Evolutionary conservation across 2,888 invertebrate species (phyloP), one percentile per base, ranked within the genome.

Genomic region (Temnothorax unifasciatus): DNA sequence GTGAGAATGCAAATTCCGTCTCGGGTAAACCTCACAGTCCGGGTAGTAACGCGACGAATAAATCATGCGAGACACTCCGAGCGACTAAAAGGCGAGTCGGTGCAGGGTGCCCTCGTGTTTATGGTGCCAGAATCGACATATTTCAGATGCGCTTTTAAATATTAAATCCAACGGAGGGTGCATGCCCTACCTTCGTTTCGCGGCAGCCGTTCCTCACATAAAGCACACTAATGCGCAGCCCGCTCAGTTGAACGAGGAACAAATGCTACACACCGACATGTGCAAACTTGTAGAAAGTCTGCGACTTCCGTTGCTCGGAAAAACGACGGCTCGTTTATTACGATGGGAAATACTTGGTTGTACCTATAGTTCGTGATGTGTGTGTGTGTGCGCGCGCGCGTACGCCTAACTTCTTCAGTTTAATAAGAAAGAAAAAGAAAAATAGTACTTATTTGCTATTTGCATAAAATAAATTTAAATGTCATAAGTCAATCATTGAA

Each of bases 121-220:
- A 94, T 94, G 66, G 93, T 91, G 91, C 92, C 90, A 91, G 93
- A 94, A 94, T 94, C 94, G 94, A 94, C 94, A 94, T 94, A 94
- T 94, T 94, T 94, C 93, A 94, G 94, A 94, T 93, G 93, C 92
- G 93, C 92, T 92, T 93, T 94, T 93, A 93, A 94, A 94, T 94
- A 94, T 94, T 94, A 92, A 94, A 93, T 89, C 86, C 87, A 84
- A 89, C 91, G 91, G 92, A 89, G 83, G 68, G 85, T 76, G 84
- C 83, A 90, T 86, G 81, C 86, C 75, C 82, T 63, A 59, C 68
- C 68, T 83, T 69, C 71, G 75, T 83, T 69, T 64, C 61, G 63
- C 68, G 82, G 57, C 83, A 79, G 76, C 61, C 85, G 71, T 77
- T 64, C 76, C 81, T 41, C 71, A 81, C 75, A 85, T 87, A 87